Percentiles rank a stretch among this genome's conserved stretches.
Conservation (phyloP, 2,797 vertebrate genomes). For the Hypotaenidia philippensis region DNA sequence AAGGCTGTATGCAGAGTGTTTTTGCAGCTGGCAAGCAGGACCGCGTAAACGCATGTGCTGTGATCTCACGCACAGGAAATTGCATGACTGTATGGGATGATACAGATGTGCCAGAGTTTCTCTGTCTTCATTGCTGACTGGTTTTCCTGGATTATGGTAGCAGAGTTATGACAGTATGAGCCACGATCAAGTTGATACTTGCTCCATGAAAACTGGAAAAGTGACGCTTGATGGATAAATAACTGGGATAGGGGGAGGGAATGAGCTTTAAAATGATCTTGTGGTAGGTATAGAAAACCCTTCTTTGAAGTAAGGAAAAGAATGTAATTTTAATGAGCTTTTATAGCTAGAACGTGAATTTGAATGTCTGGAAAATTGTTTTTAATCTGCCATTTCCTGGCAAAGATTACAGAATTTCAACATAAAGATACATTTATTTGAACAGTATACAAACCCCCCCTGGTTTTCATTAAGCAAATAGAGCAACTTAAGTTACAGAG, state of each 20-base stretch:
- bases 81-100: rapidly evolving
- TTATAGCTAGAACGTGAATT: not conserved
- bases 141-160: not conserved
- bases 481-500: not conserved
- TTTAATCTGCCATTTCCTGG: not conserved
- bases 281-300: not conserved
- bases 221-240: not conserved
- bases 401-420: not conserved
- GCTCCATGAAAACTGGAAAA: not conserved
- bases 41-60: not conserved
- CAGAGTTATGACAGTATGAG: not conserved
- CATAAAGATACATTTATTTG: not conserved
- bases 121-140: not conserved
- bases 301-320: not conserved
- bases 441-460: not conserved
- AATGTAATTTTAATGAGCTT: not conserved
- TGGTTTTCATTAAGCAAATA: not conserved
- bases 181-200: not conserved
- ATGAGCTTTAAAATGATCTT: not conserved
- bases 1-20: not conserved
- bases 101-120: not conserved
- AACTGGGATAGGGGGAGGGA: not conserved
- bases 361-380: not conserved
- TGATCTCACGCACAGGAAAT: not conserved
- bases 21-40: not conserved